Evolutionary conservation across 2,797 vertebrate species (phyloP).

Genomic region (Ficedula albicollis): DNA sequence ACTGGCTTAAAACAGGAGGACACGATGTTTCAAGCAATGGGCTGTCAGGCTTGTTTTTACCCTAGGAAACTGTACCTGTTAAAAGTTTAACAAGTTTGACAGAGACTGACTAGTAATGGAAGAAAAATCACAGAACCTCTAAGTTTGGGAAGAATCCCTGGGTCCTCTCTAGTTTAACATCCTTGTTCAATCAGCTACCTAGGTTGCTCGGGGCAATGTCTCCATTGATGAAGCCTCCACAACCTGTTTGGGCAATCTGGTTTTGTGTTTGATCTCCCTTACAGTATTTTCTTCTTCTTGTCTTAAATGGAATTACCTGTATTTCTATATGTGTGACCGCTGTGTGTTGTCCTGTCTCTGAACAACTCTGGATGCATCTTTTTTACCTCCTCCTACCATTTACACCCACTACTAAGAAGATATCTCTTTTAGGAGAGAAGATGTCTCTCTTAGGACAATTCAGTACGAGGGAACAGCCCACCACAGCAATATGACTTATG

Average conservation of each 20-base stretch:
- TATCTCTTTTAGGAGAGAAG: neutral
- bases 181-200: neutral
- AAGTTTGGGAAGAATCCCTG: neutral
- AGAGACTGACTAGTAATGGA: neutral
- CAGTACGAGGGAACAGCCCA: neutral
- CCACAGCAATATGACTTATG: fast-evolving
- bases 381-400: neutral
- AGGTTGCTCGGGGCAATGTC: neutral
- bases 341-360: neutral
- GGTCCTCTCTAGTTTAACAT: neutral
- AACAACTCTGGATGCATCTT: neutral
- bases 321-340: neutral
- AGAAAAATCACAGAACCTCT: neutral
- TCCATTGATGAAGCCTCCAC: neutral
- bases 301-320: neutral
- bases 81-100: neutral
- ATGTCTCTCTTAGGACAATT: neutral
- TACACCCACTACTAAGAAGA: neutral
- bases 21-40: neutral
- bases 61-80: neutral
- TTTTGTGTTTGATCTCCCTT: neutral
- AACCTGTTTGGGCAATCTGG: neutral
- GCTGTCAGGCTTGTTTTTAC: neutral
- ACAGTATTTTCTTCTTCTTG: neutral
- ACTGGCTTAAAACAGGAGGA: neutral